Evolutionary conservation across 2,113 vertebrate genomes (phyloP).

Genomic region (Spheniscus mendiculus): DNA sequence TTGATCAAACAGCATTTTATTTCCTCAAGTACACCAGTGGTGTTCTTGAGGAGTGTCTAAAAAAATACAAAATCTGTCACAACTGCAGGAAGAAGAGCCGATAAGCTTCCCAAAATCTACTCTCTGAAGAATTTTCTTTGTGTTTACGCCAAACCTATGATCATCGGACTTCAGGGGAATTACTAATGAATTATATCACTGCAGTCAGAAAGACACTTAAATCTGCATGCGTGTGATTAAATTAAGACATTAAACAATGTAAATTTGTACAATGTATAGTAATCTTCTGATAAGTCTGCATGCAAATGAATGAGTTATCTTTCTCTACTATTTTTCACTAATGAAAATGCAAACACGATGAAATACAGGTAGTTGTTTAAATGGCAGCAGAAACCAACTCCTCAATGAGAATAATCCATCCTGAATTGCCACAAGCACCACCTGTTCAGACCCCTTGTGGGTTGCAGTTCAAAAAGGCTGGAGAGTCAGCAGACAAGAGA

Average conservation of each 20-base stretch:
- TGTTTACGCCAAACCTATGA: background rate
- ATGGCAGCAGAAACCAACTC: background rate
- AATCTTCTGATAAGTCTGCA: background rate
- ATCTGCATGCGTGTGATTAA: too few relatives aligned
- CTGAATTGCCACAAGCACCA: background rate
- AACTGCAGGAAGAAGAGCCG: background rate
- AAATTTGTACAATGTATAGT: too few relatives aligned
- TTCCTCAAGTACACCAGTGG: background rate
- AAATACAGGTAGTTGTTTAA: constrained; percentile 1
- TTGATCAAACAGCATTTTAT: background rate
- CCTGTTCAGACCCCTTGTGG: background rate
- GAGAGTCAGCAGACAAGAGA: background rate
- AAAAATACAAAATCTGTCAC: background rate
- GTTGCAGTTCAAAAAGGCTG: background rate
- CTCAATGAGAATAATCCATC: background rate
- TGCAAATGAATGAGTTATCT: background rate
- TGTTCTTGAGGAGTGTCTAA: background rate
- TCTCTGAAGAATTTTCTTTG: background rate
- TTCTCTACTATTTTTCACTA: background rate
- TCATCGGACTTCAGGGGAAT: background rate
- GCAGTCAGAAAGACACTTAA: background rate
- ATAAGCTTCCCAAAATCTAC: background rate
- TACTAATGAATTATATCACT: background rate
- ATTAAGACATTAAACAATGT: too few relatives aligned
- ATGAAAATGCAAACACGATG: background rate